These are phyloP conservation scores for Thereva unica DNA, from an alignment of 2,888 invertebrate species.

Conservation along the genomic window DNA sequence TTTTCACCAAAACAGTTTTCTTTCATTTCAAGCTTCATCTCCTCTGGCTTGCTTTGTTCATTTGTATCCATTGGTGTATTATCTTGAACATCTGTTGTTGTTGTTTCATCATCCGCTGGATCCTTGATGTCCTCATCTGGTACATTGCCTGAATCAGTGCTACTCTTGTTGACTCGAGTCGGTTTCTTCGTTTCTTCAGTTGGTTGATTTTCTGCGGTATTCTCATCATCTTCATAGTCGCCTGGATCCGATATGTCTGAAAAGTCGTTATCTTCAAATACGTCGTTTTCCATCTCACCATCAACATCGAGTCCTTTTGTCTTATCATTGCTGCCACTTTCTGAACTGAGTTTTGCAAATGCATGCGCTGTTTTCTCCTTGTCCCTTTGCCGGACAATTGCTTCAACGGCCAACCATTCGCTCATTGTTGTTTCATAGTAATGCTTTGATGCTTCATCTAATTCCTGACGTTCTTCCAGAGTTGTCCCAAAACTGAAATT, in stretches of 20 bases:
- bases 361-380: slow-evolving; percentile 83
- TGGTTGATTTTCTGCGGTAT: slow-evolving; percentile 3
- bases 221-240: slow-evolving; percentile 52
- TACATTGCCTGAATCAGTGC: slow-evolving; percentile 57
- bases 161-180: slow-evolving; percentile 55
- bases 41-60: background rate
- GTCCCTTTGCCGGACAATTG: slow-evolving; percentile 82
- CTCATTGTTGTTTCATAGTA: slow-evolving; percentile 90
- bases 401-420: slow-evolving; percentile 94
- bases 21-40: slow-evolving; percentile 43
- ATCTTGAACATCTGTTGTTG: slow-evolving; percentile 50
- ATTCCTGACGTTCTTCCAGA: slow-evolving; percentile 65
- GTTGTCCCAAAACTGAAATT: slow-evolving; percentile 69
- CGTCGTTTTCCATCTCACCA: slow-evolving; percentile 62
- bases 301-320: slow-evolving; percentile 63
- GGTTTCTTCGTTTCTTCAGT: slow-evolving; percentile 43
- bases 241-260: slow-evolving; percentile 62
- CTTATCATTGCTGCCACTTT: slow-evolving; percentile 66
- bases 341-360: slow-evolving; percentile 80
- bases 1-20: slow-evolving; percentile 51
- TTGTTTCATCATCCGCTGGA: slow-evolving; percentile 55
- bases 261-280: slow-evolving; percentile 62
- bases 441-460: slow-evolving; percentile 70
- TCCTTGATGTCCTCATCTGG: slow-evolving; percentile 57
- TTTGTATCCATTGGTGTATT: slow-evolving; percentile 35